Conservation (phyloP, 2,888 invertebrate genomes). For the Trisateles emortualis region DNA sequence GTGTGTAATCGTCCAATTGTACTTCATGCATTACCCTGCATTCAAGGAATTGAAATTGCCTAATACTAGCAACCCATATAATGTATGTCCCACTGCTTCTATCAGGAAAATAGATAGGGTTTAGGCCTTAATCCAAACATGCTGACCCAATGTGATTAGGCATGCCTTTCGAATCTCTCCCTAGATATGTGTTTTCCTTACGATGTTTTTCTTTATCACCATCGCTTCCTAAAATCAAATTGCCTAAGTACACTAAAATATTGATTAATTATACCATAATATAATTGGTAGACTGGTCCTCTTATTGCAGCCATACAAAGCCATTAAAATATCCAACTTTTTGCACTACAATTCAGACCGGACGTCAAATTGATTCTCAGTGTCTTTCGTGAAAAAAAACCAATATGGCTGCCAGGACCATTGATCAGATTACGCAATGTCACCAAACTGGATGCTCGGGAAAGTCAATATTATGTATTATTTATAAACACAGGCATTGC, state of each 20-base stretch:
- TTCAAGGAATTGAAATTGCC: conserved; percentile 15
- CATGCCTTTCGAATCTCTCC: no score
- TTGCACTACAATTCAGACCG: conserved; percentile 61
- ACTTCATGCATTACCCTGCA: conserved; percentile 33
- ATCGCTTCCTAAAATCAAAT: neutral
- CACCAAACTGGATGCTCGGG: conserved; percentile 78
- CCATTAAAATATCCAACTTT: conserved; percentile 62
- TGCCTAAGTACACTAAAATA: conserved; percentile 27
- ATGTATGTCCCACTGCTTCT: no score
- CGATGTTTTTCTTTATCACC: no score
- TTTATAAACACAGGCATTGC: conserved; percentile 56
- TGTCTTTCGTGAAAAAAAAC: conserved; percentile 66
- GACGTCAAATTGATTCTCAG: conserved; percentile 78
- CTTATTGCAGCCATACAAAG: conserved; percentile 61
- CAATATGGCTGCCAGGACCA: conserved; percentile 74
- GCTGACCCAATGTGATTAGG: no score
- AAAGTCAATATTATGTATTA: conserved; percentile 77
- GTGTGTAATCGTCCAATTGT: conserved; percentile 60
- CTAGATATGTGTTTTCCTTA: no score
- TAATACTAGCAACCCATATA: no score
- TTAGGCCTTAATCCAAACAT: no score
- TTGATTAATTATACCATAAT: conserved; percentile 14
- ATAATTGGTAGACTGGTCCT: conserved; percentile 53
- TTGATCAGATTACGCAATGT: conserved; percentile 84
- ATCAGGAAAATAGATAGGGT: no score